Evolutionary conservation across 2,888 invertebrate genomes (phyloP).

Genomic region (Drosophila koepferae): DNA sequence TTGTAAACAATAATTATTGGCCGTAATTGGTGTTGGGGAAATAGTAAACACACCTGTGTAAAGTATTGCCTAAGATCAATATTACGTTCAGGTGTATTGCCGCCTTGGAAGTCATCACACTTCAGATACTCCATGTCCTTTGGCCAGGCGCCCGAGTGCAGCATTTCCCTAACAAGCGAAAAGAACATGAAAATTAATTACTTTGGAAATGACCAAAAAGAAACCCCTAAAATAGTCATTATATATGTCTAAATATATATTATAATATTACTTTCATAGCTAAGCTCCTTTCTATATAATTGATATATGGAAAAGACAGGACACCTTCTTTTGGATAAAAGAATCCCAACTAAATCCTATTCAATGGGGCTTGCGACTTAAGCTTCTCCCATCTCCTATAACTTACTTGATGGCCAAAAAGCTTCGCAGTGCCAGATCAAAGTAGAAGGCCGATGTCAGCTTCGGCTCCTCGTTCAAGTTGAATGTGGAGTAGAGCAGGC

Average conservation of each 20-base stretch:
- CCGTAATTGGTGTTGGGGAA: slow-evolving; percentile 33
- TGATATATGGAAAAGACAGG: no score
- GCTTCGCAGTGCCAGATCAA: slow-evolving; percentile 91
- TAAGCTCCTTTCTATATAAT: no score
- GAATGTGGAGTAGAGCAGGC: slow-evolving; percentile 89
- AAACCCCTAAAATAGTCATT: neutral
- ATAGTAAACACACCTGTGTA: slow-evolving; percentile 86
- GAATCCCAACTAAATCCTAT: no score
- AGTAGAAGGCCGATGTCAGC: slow-evolving; percentile 94
- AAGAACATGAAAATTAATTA: neutral
- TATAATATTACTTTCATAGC: no score
- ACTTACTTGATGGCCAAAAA: slow-evolving; percentile 90
- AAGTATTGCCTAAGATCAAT: slow-evolving; percentile 90
- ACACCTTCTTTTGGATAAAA: no score
- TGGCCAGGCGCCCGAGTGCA: slow-evolving; percentile 91
- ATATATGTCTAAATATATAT: neutral
- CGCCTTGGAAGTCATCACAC: slow-evolving; percentile 92
- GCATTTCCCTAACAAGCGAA: slow-evolving; percentile 87
- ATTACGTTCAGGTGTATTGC: slow-evolving; percentile 90
- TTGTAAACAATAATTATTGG: slow-evolving; percentile 49
- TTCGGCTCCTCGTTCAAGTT: slow-evolving; percentile 90
- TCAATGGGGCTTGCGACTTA: no score
- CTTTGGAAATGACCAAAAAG: neutral
- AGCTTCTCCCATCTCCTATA: neutral
- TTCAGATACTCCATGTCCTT: slow-evolving; percentile 90